Percentiles rank a stretch among this genome's conserved stretches.
Evolutionary conservation across 2,888 invertebrate genomes (phyloP).

Genomic region (Drosophila setosimentum): DNA sequence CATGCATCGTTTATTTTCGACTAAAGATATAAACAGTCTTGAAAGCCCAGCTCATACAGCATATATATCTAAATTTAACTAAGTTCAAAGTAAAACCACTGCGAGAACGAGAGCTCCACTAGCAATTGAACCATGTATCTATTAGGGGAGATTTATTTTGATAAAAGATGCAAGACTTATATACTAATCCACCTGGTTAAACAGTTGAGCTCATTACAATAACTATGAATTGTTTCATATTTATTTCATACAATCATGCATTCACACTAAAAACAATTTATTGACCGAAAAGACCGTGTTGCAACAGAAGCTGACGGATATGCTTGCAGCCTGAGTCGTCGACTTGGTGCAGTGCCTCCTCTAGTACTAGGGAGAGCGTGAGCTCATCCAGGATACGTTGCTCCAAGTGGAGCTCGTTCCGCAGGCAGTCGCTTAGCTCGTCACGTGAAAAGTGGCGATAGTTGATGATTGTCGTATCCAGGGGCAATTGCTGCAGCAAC

Average conservation of each 20-base stretch:
- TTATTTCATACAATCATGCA: neutral
- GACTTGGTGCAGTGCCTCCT: constrained; percentile 37
- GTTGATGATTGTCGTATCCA: constrained; percentile 50
- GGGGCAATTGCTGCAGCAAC: constrained; percentile 55
- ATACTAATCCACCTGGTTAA: neutral
- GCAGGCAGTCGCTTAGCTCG: constrained; percentile 49
- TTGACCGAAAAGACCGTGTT: constrained; percentile 22
- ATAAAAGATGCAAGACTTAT: neutral
- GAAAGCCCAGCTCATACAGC: constrained; percentile 10
- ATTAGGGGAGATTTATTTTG: neutral
- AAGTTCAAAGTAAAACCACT: neutral
- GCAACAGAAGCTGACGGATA: constrained; percentile 36
- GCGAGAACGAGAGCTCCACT: neutral
- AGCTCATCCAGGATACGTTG: constrained; percentile 34
- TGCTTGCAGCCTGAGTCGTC: constrained; percentile 51
- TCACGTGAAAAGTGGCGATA: constrained; percentile 45
- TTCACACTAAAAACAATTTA: neutral
- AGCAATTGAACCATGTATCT: too few species aligned
- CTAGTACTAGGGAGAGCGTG: constrained; percentile 24
- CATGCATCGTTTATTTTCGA: constrained; percentile 12
- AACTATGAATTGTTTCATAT: neutral
- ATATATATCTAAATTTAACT: constrained; percentile 2
- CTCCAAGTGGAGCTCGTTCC: constrained; percentile 38
- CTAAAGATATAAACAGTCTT: constrained; percentile 8
- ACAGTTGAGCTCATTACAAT: neutral